Conservation (phyloP, 2,113 vertebrate genomes). For the Gavia stellata region DNA sequence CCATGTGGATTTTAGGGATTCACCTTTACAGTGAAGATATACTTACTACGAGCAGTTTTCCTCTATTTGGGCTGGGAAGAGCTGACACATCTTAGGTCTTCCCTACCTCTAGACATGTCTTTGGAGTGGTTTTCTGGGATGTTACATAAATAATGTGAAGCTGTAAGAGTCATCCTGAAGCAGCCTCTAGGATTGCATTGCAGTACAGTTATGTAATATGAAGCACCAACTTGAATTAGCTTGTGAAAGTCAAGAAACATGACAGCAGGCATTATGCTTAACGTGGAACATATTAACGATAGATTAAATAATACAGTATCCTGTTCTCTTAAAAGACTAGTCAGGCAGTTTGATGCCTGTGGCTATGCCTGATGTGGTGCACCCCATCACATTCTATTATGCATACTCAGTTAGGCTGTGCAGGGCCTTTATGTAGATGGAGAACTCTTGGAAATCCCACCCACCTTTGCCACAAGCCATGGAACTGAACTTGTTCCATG, state of each 20-base stretch:
- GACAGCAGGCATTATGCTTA: slow-evolving; percentile 32
- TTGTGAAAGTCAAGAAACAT: slow-evolving; percentile 16
- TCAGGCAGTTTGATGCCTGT: not conserved
- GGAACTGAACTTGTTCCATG: not conserved
- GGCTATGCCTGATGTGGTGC: not conserved
- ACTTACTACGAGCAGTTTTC: not conserved
- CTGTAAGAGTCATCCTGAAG: not conserved
- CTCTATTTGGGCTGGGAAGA: not conserved
- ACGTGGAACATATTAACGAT: slow-evolving; percentile 22
- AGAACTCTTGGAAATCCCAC: not conserved
- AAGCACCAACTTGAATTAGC: not conserved
- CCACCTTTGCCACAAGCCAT: not conserved
- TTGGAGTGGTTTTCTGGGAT: not conserved
- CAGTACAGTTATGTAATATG: slow-evolving; percentile 19
- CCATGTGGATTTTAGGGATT: not conserved
- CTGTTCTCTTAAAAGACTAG: not conserved
- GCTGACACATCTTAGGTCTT: not conserved
- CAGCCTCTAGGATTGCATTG: not conserved
- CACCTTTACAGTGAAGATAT: not conserved
- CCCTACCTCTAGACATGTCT: not conserved
- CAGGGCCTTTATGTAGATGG: not conserved
- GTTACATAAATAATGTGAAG: not conserved
- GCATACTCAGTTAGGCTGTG: not conserved
- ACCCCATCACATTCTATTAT: not conserved
- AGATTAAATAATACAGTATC: slow-evolving; percentile 28